Conservation (phyloP, 2,797 vertebrate species). For the Pampus argenteus region DNA sequence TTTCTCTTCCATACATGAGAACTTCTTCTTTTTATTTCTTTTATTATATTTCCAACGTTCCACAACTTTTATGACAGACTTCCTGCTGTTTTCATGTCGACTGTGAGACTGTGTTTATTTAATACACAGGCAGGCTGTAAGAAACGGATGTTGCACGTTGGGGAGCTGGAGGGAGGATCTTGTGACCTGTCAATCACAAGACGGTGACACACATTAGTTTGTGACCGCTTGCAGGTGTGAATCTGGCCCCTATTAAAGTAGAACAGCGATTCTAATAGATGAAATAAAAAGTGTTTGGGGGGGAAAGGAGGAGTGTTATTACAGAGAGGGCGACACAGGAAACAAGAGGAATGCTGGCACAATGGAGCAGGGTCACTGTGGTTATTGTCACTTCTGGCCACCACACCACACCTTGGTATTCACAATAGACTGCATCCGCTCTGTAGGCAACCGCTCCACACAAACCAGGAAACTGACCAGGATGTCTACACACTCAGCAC, state of each 20-base stretch:
- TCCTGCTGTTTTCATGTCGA: conserved; percentile 63
- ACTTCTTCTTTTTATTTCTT: conserved; percentile 34
- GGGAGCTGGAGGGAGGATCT: conserved; percentile 22
- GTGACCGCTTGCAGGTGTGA: neutral
- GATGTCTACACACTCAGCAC: conserved; percentile 18
- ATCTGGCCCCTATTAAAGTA: neutral
- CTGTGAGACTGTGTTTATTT: conserved; percentile 62
- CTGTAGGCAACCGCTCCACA: conserved; percentile 2
- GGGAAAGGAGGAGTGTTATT: conserved; percentile 23
- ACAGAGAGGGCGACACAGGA: conserved; percentile 36
- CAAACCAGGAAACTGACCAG: conserved; percentile 38
- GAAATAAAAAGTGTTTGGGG: conserved; percentile 15
- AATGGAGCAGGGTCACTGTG: conserved; percentile 43
- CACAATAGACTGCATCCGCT: conserved; percentile 65
- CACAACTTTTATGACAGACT: conserved; percentile 59
- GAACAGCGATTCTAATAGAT: conserved; percentile 11
- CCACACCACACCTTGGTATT: conserved; percentile 47
- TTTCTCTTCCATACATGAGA: conserved; percentile 10
- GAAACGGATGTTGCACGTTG: conserved; percentile 13
- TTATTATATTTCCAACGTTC: conserved; percentile 54
- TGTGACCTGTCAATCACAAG: conserved; percentile 48
- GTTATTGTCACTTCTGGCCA: conserved; percentile 60
- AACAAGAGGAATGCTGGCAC: conserved; percentile 58
- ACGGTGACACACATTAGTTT: neutral
- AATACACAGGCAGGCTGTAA: conserved; percentile 12